Evolutionary conservation across 37 sponge, comb jelly and placozoan species (phyloP), one percentile per base, ranked within the genome.

Genomic region (Lycopodina hypogea): DNA sequence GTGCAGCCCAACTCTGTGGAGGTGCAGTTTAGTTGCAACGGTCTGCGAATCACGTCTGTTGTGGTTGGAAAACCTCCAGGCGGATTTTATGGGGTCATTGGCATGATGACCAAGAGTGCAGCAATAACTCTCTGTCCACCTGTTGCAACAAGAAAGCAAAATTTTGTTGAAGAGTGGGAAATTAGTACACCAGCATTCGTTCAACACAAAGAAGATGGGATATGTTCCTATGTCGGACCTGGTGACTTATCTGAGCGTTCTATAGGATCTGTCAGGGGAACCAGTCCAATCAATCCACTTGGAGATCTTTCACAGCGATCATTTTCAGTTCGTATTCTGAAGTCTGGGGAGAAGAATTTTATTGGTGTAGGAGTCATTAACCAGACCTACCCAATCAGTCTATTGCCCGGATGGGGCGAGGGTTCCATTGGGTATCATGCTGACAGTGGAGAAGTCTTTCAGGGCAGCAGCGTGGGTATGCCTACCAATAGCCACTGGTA

Each of bases 361-460:
- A 91, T 91, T 53, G 92, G 81, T 22, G 38, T 87, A 0, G 92
- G 92, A 41, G 59, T 91, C 9, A 84, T 87, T 29, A 38, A 56
- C 33, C 14, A 56, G 50, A 36, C 67, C 48, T 91, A 91, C 45
- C 79, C 92, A 0, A n/a, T 19, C 26, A 65, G 72, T 37, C 50
- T 79, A 70, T 63, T 91, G 42, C 92, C 92, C 23, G 92, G 92
- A 4, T 91, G 92, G 92, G 70, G 79, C 8, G 63, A 83, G 8
- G 29, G 39, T 0, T 91, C 92, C 11, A 71, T 87, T 64, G 92
- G 88, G 42, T 91, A 83, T 75, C 92, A 91, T 63, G 88, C 84
- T 18, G 92, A 91, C 58, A 86, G 59, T 56, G 84, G 92, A 30
- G 56, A 41, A 29, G 36, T 91, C 18, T 78, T 91, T 35, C 56